Percentiles rank a stretch among this genome's conserved stretches.
These are phyloP conservation scores for Porites divaricata DNA, from an alignment of 92 coral and sea anemone genomes.

Conservation along the genomic window DNA sequence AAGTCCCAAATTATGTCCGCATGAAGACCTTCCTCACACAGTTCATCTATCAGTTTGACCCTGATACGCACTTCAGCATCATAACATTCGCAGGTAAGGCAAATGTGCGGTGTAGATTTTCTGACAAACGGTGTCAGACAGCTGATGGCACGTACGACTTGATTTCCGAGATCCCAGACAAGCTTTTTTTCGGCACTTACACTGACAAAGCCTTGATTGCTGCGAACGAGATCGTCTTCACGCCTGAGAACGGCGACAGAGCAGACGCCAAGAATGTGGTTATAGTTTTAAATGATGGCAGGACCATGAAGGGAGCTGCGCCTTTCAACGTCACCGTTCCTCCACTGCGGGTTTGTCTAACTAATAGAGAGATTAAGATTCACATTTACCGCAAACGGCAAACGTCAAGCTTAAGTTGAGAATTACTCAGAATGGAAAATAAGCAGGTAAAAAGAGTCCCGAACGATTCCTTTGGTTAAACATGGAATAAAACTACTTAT, in stretches of 20 bases:
- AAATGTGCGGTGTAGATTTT: constrained; percentile 38
- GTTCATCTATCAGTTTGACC: constrained; percentile 40
- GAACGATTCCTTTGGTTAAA: too few species aligned
- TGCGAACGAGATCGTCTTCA: constrained; percentile 39
- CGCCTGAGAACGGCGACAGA: constrained; percentile 49
- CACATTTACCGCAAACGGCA: too few species aligned
- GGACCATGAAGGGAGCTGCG: constrained; percentile 36
- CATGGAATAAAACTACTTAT: too few species aligned
- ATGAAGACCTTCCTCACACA: constrained; percentile 60
- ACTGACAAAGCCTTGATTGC: constrained; percentile 63
- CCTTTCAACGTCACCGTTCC: constrained; percentile 46
- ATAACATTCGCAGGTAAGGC: constrained; percentile 46
- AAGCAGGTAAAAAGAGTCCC: too few species aligned
- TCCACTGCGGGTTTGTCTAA: constrained; percentile 41
- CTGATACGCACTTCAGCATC: constrained; percentile 58
- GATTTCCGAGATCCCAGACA: constrained; percentile 19
- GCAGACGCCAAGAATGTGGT: constrained; percentile 56
- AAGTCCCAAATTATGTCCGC: constrained; percentile 39
- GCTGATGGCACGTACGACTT: constrained; percentile 11
- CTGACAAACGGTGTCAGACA: constrained; percentile 14
- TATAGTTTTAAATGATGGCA: constrained; percentile 69
- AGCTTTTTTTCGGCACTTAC: constrained; percentile 39
- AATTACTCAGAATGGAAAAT: too few species aligned
- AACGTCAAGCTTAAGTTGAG: too few species aligned
- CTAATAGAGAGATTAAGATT: too few species aligned